phyloP scores from a whole-genome alignment of 2,797 vertebrate genomes.

The Onychomys leucogaster region DNA sequence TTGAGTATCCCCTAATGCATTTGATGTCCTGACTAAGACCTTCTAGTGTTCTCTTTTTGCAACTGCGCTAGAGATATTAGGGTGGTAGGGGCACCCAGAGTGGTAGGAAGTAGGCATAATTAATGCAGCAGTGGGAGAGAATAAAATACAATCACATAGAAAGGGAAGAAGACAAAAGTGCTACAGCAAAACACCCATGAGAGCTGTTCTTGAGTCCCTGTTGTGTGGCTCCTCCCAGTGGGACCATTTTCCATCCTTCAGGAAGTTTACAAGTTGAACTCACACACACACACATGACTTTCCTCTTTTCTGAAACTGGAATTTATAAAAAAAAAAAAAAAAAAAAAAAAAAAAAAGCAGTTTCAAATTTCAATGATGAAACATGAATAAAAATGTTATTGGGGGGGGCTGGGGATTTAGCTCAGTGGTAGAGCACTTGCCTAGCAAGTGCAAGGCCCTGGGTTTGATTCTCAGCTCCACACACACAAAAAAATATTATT shows the following conservation, averaged over 20 bases:
- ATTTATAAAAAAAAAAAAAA: not conserved
- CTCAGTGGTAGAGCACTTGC: too few species aligned
- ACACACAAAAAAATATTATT: not conserved
- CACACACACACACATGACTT: not conserved
- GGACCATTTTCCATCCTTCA: not conserved
- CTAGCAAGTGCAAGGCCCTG: too few species aligned
- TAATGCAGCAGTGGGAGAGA: not conserved
- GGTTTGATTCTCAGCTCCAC: too few species aligned
- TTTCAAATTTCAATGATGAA: constrained; percentile 38
- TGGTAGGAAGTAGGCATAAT: not conserved
- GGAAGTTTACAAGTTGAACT: not conserved
- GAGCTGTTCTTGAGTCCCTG: not conserved
- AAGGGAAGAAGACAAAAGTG: not conserved
- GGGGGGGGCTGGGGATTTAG: too few species aligned
- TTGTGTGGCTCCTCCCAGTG: not conserved
- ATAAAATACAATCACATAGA: not conserved
- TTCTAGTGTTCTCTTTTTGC: too few species aligned
- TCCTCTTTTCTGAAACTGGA: not conserved
- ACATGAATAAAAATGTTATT: not conserved
- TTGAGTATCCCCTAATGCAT: not conserved
- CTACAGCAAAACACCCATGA: not conserved
- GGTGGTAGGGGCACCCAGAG: not conserved
- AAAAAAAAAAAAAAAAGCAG: not conserved
- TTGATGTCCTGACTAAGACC: not conserved
- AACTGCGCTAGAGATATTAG: not conserved